Conservation (phyloP, 2,797 vertebrate genomes). For the Crotalus adamanteus region DNA sequence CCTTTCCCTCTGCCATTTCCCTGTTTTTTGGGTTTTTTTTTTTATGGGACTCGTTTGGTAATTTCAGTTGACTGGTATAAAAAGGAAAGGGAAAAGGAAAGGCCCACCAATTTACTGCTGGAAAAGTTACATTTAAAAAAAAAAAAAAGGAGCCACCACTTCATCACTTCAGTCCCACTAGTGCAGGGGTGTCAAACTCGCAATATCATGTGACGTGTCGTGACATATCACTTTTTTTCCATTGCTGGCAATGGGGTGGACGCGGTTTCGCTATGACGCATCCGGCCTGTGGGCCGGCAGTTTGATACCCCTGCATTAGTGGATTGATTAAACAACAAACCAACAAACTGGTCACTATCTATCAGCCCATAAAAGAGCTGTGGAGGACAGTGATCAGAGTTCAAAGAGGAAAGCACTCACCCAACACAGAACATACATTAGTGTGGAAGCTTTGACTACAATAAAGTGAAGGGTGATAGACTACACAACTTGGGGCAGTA, state of each 20-base stretch:
- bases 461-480: background rate
- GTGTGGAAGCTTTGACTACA: background rate
- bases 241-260: too few relatives aligned
- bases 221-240: too few relatives aligned
- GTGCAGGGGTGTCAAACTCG: too few relatives aligned
- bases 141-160: background rate
- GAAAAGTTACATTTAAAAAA: background rate
- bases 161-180: background rate
- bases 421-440: background rate
- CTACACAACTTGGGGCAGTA: background rate
- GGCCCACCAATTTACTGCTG: background rate
- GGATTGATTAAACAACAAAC: background rate
- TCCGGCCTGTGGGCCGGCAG: too few relatives aligned
- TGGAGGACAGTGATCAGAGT: background rate
- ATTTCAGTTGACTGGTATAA: background rate
- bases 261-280: too few relatives aligned
- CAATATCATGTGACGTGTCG: too few relatives aligned
- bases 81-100: background rate
- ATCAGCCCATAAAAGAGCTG: background rate
- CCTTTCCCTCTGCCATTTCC: background rate
- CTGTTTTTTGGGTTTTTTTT: background rate
- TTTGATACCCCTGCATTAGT: too few relatives aligned
- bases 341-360: background rate
- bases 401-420: background rate
- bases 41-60: background rate